Conservation (phyloP, 2,888 invertebrate species). For the Osedax frankpressi region DNA sequence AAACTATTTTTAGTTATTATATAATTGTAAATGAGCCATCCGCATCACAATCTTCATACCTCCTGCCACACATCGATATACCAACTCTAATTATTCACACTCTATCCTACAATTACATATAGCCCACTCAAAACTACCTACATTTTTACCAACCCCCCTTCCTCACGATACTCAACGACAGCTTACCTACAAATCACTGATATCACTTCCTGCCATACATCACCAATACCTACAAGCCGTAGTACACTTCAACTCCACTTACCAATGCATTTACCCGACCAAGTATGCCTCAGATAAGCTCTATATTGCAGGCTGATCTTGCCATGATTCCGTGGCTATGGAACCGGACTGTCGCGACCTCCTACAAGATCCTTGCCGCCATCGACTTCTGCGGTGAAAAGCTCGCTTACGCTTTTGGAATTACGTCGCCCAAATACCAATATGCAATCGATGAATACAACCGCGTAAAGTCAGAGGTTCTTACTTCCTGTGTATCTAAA, state of each 20-base stretch:
- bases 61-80: too few species aligned
- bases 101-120: too few species aligned
- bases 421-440: slow-evolving; percentile 76
- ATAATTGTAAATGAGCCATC: too few species aligned
- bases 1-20: too few species aligned
- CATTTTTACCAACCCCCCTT: not conserved
- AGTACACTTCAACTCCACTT: too few species aligned
- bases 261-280: too few species aligned
- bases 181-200: not conserved
- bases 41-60: too few species aligned
- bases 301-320: not conserved
- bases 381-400: slow-evolving; percentile 65
- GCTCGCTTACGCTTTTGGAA: slow-evolving; percentile 68
- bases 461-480: slow-evolving; percentile 55
- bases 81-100: too few species aligned
- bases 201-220: not conserved
- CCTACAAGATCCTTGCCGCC: slow-evolving; percentile 27
- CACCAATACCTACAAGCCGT: not conserved
- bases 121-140: not conserved
- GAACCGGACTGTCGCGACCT: not conserved
- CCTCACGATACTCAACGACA: not conserved
- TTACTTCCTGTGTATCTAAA: not conserved
- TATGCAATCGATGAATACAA: slow-evolving; percentile 72
- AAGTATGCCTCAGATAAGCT: too few species aligned
- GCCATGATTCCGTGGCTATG: not conserved